Base-by-base conservation (phyloP, 2,797 vertebrate species). In the Parambassis ranga region DNA sequence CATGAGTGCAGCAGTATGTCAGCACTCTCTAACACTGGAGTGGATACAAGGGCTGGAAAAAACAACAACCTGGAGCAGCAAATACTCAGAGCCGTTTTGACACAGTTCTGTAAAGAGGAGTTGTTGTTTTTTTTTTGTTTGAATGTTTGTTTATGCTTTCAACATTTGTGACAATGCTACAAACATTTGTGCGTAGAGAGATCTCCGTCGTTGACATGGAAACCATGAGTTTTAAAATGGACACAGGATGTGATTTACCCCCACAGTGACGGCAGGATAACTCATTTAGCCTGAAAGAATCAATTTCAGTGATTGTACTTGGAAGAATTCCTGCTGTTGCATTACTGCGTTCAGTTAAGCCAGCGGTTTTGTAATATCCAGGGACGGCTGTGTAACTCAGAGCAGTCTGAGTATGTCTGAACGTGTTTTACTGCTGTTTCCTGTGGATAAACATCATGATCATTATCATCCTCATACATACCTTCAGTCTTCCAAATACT, bases 211-310 rank as follows among this genome's bases (percentile, higher is more conserved):
- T n/a, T n/a, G n/a, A n/a, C n/a, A n/a, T n/a, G n/a, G n/a, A n/a
- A n/a, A n/a, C n/a, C n/a, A n/a, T n/a, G n/a, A n/a, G n/a, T n/a
- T 63, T 64, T 10, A 22, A 16, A 15, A 36, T 5, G 1, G 24
- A 14, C 14, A 20, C n/a, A 48, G 2, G 0, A 18, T 28, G 23
- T 24, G 27, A 36, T 67, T 47, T 46, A 1, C n/a, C 8, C 8
- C 15, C 18, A 11, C 16, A 22, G 46, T 66, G 70, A 55, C 31
- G 58, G 7, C 47, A 11, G 11, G 10, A n/a, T 51, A 33, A 64
- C 20, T 68, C 28, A 35, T 30, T 58, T 37, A 60, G 43, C 19
- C 35, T 18, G 19, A 27, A 52, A 35, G n/a, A 18, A 47, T 24
- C 1, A 7, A 10, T 23, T 1, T 3, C 36, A 42, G 4, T 32